phyloP scores from a whole-genome alignment of 1,140 invertebrate species.

The Temnothorax curvispinosus region DNA sequence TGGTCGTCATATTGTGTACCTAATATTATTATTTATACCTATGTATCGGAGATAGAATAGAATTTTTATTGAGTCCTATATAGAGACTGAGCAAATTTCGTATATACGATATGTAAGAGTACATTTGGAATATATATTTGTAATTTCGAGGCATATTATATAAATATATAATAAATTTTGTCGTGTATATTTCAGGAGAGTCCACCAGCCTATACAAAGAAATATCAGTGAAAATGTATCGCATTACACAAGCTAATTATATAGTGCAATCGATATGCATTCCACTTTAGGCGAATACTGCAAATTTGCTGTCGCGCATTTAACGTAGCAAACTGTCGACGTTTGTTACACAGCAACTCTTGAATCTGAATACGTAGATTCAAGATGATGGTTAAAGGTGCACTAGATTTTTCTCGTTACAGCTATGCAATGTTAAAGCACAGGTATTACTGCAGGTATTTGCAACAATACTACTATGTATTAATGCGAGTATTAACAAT shows the following conservation, averaged over 20 bases:
- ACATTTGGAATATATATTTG: not conserved
- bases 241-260: conserved; percentile 41
- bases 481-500: conserved; percentile 66
- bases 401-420: conserved; percentile 31
- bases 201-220: conserved; percentile 90
- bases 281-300: conserved; percentile 64
- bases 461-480: conserved; percentile 34
- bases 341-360: conserved; percentile 53
- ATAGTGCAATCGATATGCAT: conserved; percentile 65
- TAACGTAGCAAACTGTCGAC: conserved; percentile 64
- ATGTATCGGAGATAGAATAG: not conserved
- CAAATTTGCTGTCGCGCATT: conserved; percentile 66
- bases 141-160: not conserved
- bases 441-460: conserved; percentile 21
- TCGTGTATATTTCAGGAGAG: conserved; percentile 87
- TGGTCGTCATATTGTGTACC: not conserved
- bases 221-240: conserved; percentile 84
- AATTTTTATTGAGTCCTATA: not conserved
- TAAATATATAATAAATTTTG: conserved; percentile 8
- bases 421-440: conserved; percentile 39
- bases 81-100: no score
- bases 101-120: not conserved
- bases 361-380: not conserved
- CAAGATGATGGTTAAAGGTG: conserved; percentile 17
- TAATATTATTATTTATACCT: not conserved